Evolutionary conservation across 2,888 invertebrate species (phyloP).

Genomic region (Pterostichus niger): DNA sequence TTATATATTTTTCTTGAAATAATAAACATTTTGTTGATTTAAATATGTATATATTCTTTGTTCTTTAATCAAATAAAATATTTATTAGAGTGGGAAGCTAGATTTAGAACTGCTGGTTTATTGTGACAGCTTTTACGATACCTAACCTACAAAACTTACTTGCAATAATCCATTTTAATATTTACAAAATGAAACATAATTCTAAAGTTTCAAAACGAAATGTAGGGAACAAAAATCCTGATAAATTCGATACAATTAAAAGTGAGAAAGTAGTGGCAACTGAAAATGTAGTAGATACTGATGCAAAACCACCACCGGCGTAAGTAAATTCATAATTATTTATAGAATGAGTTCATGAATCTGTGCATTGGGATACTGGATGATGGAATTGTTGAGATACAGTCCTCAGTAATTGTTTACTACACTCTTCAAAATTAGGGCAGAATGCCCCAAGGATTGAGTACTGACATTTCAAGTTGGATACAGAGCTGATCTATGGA

Average conservation of each 20-base stretch:
- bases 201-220: constrained; percentile 60
- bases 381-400: no score
- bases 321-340: constrained; percentile 34
- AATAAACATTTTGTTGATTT: constrained; percentile 9
- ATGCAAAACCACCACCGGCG: constrained; percentile 25
- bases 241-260: constrained; percentile 42
- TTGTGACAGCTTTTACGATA: not conserved
- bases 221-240: constrained; percentile 15
- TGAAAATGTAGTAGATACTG: not conserved
- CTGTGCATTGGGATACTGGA: no score
- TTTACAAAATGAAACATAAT: constrained; percentile 54
- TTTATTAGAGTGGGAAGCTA: no score
- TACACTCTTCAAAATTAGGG: not conserved
- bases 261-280: constrained; percentile 35
- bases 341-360: not conserved
- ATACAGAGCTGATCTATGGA: no score
- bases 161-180: not conserved
- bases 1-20: not conserved
- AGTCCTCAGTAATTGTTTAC: no score
- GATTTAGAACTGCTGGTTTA: constrained; percentile 9
- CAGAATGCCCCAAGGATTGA: no score
- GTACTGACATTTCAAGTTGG: no score
- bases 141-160: constrained; percentile 7
- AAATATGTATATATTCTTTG: no score
- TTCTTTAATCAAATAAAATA: no score